These are phyloP conservation scores for Oscheius sp. DNA, from an alignment of 2,888 invertebrate genomes.

Conservation along the genomic window DNA sequence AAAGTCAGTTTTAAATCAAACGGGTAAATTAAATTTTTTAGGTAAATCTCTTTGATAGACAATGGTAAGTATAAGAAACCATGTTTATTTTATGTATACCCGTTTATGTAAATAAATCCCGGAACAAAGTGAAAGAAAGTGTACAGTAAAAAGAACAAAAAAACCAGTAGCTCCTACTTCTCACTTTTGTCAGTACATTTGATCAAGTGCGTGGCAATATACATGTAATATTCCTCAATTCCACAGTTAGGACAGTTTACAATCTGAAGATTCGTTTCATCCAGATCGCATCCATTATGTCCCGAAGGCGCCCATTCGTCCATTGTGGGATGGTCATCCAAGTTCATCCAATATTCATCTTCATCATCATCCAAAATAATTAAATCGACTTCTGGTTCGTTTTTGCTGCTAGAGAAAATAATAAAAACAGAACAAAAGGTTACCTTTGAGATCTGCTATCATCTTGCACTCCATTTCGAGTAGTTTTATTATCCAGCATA, in stretches of 20 bases:
- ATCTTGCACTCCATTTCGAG: neutral
- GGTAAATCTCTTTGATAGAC: neutral
- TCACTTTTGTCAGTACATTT: neutral
- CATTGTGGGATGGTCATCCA: constrained; percentile 11
- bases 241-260: constrained; percentile 26
- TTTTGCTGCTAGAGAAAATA: neutral
- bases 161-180: too few relatives aligned
- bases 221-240: neutral
- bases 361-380: constrained; percentile 1
- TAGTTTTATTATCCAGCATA: neutral
- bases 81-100: too few relatives aligned
- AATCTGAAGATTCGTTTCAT: neutral
- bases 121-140: neutral
- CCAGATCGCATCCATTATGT: neutral
- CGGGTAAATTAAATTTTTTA: too few relatives aligned
- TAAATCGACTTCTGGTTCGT: neutral
- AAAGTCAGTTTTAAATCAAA: too few relatives aligned
- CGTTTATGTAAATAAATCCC: neutral
- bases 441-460: neutral
- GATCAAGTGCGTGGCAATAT: neutral
- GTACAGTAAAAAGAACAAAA: too few relatives aligned
- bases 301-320: constrained; percentile 5
- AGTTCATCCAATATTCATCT: neutral
- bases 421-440: neutral
- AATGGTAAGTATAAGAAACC: neutral